Evolutionary conservation across 1,140 invertebrate species (phyloP), one percentile per base, ranked within the genome.

Genomic region (Holcopasites calliopsidis): DNA sequence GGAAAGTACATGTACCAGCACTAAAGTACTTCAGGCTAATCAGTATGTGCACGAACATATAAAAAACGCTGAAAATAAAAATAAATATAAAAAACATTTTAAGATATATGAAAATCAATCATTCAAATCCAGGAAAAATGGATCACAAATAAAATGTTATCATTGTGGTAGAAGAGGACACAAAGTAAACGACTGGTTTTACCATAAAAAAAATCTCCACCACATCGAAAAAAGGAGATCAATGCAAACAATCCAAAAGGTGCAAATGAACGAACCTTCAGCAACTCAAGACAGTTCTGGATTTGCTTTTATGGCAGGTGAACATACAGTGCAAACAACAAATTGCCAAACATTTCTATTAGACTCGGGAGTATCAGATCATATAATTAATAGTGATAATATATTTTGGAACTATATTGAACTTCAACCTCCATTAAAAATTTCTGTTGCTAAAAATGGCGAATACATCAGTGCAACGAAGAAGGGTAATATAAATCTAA

Each of bases 151-250:
- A 11, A 58, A 58, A 21, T 58, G 55, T 18, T n/a, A 58, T 10
- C 55, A 58, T n/a, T 58, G 55, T 58, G 55, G 55, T 16, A 58
- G 55, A 40, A 58, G 23, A 38, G 55, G 33, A 5, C 55, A 58
- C 18, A 58, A 38, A 40, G 21, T 38, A 35, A 58, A 40, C 3
- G 55, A 58, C 26, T 55, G 52, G 13, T 55, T 31, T 28, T 28
- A 55, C 21, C 21, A 57, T 57, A 38, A 58, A 11, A 40, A n/a
- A 10, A n/a, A 8, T 3, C 10, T 38, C 0, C 2, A 58, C 3
- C 18, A 58, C 11, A 26, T 3, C 18, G 42, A 7, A 47, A 13
- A 52, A 23, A 11, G 8, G 8, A 26, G 38, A 60, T 2, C 3
- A 7, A 16, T 7, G 1, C 38, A 42, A 60, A 40, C 28, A 10